phyloP scores from a whole-genome alignment of 2,797 vertebrate species.

The Synaphobranchus kaupii region DNA sequence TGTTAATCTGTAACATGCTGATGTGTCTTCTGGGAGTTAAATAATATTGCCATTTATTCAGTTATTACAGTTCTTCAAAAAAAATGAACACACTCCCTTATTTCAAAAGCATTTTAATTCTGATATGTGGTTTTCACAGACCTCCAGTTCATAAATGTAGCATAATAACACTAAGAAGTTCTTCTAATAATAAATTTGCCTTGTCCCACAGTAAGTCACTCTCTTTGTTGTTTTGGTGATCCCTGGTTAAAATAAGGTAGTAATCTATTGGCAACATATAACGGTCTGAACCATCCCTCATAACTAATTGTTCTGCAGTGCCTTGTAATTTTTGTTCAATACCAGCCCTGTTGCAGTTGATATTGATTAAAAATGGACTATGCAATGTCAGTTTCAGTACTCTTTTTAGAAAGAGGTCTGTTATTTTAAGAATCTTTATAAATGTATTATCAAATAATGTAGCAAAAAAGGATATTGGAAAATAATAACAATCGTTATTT shows the following conservation, averaged over 20 bases:
- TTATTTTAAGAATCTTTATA: not conserved
- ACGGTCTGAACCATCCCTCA: not conserved
- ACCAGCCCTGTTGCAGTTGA: not conserved
- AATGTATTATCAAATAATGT: not conserved
- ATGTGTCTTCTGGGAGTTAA: not conserved
- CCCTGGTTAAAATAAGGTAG: not conserved
- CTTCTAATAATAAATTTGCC: not conserved
- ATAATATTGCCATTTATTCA: not conserved
- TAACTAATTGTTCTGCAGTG: not conserved
- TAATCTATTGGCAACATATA: not conserved
- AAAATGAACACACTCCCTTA: not conserved
- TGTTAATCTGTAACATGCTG: not conserved
- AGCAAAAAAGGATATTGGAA: not conserved
- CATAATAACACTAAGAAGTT: not conserved
- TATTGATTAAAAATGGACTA: not conserved
- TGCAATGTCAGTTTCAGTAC: not conserved
- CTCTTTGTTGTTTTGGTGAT: not conserved
- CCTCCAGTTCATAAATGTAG: not conserved
- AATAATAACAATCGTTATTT: not conserved
- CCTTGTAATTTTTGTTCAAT: not conserved
- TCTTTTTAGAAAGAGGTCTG: not conserved
- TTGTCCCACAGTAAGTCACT: not conserved
- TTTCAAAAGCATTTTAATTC: slow-evolving; percentile 4
- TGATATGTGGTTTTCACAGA: not conserved
- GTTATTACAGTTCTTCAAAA: not conserved